These are phyloP conservation scores for Heliconius eleuchia DNA, from an alignment of 1,140 invertebrate genomes.

Conservation along the genomic window DNA sequence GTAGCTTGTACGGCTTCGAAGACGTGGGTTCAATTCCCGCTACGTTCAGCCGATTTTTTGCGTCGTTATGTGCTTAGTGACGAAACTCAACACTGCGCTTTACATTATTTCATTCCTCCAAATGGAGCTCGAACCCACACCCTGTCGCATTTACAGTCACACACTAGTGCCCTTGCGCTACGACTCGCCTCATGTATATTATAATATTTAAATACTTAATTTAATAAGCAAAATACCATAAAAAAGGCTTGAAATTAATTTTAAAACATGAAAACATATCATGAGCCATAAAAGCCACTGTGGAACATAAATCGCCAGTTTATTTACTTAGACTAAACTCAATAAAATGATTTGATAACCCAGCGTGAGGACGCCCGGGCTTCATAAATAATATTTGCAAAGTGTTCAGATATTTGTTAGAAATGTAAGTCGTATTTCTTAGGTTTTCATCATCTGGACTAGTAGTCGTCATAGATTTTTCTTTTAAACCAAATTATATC, in stretches of 20 bases:
- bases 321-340: constrained; percentile 25
- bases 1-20: too few relatives aligned
- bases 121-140: too few relatives aligned
- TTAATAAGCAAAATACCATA: too few relatives aligned
- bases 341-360: constrained; percentile 21
- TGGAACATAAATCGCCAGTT: constrained; percentile 19
- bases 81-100: too few relatives aligned
- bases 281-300: constrained; percentile 1
- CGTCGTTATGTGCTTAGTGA: too few relatives aligned
- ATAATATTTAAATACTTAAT: too few relatives aligned
- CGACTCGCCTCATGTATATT: too few relatives aligned
- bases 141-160: too few relatives aligned
- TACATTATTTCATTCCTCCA: too few relatives aligned
- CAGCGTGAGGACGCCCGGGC: neutral
- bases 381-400: constrained; percentile 27
- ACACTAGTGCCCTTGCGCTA: too few relatives aligned
- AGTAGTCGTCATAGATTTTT: neutral
- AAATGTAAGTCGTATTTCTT: neutral
- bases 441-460: neutral
- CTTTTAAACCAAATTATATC: neutral
- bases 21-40: too few relatives aligned
- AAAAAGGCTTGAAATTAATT: neutral
- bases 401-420: constrained; percentile 17
- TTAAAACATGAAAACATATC: constrained; percentile 3
- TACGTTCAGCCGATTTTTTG: too few relatives aligned